Evolutionary conservation across 2,888 invertebrate genomes (phyloP).

Genomic region (Apoda limacodes): DNA sequence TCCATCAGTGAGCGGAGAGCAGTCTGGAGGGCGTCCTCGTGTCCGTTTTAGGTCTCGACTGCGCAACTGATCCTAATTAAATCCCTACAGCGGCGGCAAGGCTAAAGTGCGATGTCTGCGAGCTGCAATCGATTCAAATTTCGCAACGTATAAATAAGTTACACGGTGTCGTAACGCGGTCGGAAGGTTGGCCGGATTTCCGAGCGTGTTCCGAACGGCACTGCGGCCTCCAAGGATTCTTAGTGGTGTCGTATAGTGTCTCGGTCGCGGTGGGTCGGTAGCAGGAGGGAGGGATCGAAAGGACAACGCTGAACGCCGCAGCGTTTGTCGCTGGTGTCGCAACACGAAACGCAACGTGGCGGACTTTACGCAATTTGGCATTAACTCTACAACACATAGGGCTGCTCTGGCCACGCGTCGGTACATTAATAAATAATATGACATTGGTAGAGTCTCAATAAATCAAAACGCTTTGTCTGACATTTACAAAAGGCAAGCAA

Average conservation of each 20-base stretch:
- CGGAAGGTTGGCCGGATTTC: conserved; percentile 71
- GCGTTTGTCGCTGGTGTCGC: conserved; percentile 5
- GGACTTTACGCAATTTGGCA: conserved; percentile 12
- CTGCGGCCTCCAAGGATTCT: conserved; percentile 62
- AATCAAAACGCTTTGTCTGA: too few relatives aligned
- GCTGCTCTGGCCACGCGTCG: too few relatives aligned
- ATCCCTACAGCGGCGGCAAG: conserved; percentile 61
- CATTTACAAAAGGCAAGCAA: too few relatives aligned
- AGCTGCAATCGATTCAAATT: conserved; percentile 68
- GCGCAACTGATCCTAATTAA: conserved; percentile 69
- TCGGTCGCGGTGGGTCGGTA: conserved; percentile 36
- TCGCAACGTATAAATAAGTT: conserved; percentile 68
- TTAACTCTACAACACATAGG: conserved; percentile 1
- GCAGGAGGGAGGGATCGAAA: conserved; percentile 20
- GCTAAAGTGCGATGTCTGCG: conserved; percentile 66
- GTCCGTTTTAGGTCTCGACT: conserved; percentile 61
- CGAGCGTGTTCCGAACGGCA: conserved; percentile 61
- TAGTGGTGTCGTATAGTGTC: conserved; percentile 34
- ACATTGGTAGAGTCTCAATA: too few relatives aligned
- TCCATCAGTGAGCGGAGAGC: conserved; percentile 54
- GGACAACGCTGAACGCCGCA: conserved; percentile 22
- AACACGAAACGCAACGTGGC: conserved; percentile 8
- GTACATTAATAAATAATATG: too few relatives aligned
- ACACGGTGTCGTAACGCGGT: conserved; percentile 65
- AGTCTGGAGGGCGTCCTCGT: conserved; percentile 60